Conservation (phyloP, 2,888 invertebrate species). For the Melanostoma scalare region DNA sequence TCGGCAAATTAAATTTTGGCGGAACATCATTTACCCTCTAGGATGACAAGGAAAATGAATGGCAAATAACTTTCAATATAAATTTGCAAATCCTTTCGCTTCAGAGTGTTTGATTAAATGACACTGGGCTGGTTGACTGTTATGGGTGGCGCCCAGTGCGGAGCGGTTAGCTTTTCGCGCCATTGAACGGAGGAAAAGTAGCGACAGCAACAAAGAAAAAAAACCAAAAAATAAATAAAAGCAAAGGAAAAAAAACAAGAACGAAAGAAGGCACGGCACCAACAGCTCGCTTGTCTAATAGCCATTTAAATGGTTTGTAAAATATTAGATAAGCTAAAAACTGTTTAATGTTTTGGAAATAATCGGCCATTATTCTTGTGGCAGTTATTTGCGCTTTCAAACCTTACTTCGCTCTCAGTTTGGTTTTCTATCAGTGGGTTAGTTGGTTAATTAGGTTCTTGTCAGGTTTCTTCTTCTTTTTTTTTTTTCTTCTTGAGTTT, state of each 20-base stretch:
- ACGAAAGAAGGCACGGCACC: neutral
- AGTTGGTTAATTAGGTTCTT: conserved; percentile 62
- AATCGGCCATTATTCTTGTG: conserved; percentile 76
- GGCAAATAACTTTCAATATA: conserved; percentile 67
- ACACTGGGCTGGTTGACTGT: conserved; percentile 23
- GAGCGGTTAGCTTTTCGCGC: neutral
- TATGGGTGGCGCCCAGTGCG: conserved; percentile 34
- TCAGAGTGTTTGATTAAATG: conserved; percentile 59
- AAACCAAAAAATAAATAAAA: neutral
- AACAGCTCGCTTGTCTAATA: conserved; percentile 76
- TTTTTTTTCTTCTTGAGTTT: neutral
- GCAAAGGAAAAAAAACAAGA: conserved; percentile 24
- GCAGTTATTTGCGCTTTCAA: conserved; percentile 52
- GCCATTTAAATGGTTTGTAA: conserved; percentile 77
- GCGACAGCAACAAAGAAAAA: neutral
- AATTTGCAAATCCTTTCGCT: conserved; percentile 66
- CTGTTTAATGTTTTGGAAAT: conserved; percentile 81
- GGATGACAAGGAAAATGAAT: conserved; percentile 58
- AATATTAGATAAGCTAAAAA: conserved; percentile 78
- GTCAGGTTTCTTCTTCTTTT: neutral
- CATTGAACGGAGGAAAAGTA: conserved; percentile 30
- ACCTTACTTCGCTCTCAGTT: conserved; percentile 13
- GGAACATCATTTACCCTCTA: conserved; percentile 55
- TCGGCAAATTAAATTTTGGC: conserved; percentile 69
- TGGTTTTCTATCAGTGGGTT: conserved; percentile 22